Evolutionary conservation across 2,888 invertebrate genomes (phyloP), one percentile per base, ranked within the genome.

Genomic region (Thymelicus lineola): DNA sequence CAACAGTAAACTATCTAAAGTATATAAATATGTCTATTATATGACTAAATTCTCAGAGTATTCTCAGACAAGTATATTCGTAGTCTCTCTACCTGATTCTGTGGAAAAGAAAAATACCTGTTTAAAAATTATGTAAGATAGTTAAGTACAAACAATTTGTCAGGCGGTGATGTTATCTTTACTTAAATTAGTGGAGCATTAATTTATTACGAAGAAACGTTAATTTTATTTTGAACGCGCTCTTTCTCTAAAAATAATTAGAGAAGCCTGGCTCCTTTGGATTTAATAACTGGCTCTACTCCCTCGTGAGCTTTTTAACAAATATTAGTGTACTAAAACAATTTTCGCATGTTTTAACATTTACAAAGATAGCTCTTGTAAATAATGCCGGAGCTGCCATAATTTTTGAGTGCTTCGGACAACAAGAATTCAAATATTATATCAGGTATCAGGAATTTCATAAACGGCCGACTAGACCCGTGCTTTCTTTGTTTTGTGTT

Each of bases 311-410:
- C 73, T 77, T 77, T 75, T 72, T 69, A 67, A 69, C 73, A 68
- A 38, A 75, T 77, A 75, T 78, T 74, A 73, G 74, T 74, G 72
- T 71, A 74, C 73, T 76, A 75, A 75, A 76, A 75, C 68, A 64
- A 55, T 67, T 71, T 70, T 65, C 57, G 20, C 36, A 62, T 68
- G 62, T 69, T 69, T 62, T 63, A 69, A 48, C 68, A 50, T 50
- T 63, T 58, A 69, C 63, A 59, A 59, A 69, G 58, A 64, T 69
- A 35, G 58, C 63, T 64, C 69, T 63, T 59, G 50, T 69, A 63
- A 69, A 58, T 63, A 63, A 69, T 63, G 62, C 48, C 36, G 63
- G 50, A n/a, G 58, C 15, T 7, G 62, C 57, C 45, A 69, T 64
- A 58, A 63, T 69, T 63, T 69, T 59, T 58, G 63, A 69, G 66